phyloP scores from a whole-genome alignment of 2,113 vertebrate species.

The Taxidea taxus region DNA sequence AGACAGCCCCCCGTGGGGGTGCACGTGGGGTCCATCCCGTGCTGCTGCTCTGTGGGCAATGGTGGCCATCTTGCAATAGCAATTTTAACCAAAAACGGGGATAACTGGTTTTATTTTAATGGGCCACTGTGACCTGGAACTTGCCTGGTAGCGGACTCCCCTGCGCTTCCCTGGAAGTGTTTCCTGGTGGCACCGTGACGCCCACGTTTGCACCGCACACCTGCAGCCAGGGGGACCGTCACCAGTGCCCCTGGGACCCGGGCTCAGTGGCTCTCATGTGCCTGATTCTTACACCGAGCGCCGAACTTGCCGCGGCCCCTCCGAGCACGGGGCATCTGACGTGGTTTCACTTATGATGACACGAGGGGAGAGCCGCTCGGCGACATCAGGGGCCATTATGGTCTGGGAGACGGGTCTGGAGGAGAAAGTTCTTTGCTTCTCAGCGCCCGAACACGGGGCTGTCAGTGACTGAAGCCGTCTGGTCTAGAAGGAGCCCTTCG shows the following conservation, averaged over 20 bases:
- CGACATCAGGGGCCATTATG: background rate
- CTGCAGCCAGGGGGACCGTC: background rate
- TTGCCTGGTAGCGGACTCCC: background rate
- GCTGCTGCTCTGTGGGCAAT: background rate
- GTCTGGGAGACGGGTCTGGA: background rate
- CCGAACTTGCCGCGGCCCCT: fast-evolving
- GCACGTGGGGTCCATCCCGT: background rate
- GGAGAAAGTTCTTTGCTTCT: too few species aligned
- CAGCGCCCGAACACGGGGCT: background rate
- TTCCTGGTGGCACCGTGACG: background rate
- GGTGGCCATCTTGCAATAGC: background rate
- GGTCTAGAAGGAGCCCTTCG: background rate
- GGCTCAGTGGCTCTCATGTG: background rate
- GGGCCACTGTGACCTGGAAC: background rate
- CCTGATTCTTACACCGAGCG: fast-evolving
- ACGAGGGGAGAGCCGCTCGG: background rate
- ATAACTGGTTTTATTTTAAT: background rate
- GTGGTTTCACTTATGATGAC: fast-evolving
- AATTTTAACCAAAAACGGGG: background rate
- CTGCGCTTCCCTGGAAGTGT: background rate
- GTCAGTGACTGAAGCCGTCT: too few species aligned
- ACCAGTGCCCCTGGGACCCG: background rate
- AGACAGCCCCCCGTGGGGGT: fast-evolving
- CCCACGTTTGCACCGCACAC: background rate
- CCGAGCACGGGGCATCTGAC: fast-evolving